Evolutionary conservation across 1,140 invertebrate species (phyloP).

Genomic region (Sycophaga agraensis): DNA sequence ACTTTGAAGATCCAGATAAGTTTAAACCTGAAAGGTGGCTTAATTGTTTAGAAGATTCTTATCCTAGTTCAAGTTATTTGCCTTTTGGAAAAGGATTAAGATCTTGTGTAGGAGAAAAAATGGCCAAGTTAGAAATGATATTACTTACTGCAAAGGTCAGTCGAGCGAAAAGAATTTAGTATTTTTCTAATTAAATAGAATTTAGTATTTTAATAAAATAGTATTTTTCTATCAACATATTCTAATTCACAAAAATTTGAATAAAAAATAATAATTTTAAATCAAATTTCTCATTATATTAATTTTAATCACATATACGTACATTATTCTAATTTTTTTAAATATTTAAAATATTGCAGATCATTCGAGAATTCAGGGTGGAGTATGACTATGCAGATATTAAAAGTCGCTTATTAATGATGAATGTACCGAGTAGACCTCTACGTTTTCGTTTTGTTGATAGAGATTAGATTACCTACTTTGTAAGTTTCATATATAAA

Average conservation of each 20-base stretch:
- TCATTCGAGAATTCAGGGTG: constrained; percentile 62
- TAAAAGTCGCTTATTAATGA: constrained; percentile 59
- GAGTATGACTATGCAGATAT: constrained; percentile 69
- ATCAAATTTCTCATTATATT: not conserved
- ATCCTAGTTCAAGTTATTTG: constrained; percentile 59
- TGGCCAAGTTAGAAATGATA: constrained; percentile 62
- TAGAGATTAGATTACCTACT: constrained; percentile 54
- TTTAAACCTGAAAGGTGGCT: constrained; percentile 75
- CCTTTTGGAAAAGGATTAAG: constrained; percentile 65
- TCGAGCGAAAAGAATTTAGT: not conserved
- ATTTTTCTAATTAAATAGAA: not conserved
- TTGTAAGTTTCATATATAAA: too few species aligned
- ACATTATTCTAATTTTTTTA: not conserved
- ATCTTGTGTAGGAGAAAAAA: constrained; percentile 62
- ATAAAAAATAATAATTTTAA: not conserved
- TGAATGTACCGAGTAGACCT: constrained; percentile 62
- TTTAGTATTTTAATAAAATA: not conserved
- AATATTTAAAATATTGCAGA: constrained; percentile 46
- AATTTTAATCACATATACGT: not conserved
- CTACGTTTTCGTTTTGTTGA: constrained; percentile 67
- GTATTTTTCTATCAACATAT: too few species aligned
- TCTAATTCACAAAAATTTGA: too few species aligned
- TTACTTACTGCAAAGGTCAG: constrained; percentile 62
- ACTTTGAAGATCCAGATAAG: constrained; percentile 69
- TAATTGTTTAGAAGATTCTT: constrained; percentile 42